Percentiles rank a stretch among this genome's conserved stretches.
Conservation (phyloP, 1,140 invertebrate genomes). For the Archivesica marissinica region DNA sequence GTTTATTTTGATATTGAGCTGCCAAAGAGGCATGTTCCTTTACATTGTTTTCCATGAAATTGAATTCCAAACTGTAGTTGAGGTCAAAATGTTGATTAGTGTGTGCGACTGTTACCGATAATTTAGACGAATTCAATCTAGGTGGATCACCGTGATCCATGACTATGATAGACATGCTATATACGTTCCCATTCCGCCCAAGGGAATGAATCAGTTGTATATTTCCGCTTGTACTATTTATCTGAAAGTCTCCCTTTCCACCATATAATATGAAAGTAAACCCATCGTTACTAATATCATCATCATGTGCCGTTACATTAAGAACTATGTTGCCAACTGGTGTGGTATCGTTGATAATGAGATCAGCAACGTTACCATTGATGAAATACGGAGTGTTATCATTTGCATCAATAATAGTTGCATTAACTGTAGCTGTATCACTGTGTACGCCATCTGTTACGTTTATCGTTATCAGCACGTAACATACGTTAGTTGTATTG, state of each 20-base stretch:
- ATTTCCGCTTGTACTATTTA: conserved; percentile 15
- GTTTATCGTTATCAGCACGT: background rate
- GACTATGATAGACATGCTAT: conserved; percentile 22
- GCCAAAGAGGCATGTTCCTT: background rate
- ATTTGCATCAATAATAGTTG: conserved; percentile 30
- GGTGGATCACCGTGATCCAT: conserved; percentile 22
- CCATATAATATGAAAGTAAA: conserved; percentile 4
- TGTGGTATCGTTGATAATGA: background rate
- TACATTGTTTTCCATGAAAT: background rate
- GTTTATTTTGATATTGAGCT: background rate
- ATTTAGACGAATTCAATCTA: background rate
- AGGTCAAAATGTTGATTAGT: background rate
- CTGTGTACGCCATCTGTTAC: conserved; percentile 5
- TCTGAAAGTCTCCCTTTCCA: conserved; percentile 20
- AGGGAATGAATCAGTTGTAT: background rate
- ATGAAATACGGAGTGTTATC: background rate
- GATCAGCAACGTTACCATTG: too few relatives aligned
- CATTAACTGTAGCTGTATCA: background rate
- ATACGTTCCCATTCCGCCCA: background rate
- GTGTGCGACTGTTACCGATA: background rate
- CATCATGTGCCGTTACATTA: background rate
- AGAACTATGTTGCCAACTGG: background rate
- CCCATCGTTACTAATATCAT: conserved; percentile 16
- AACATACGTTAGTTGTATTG: background rate
- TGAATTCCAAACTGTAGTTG: background rate